Conservation (phyloP, 2,797 vertebrate genomes). For the Phoebastria nigripes region DNA sequence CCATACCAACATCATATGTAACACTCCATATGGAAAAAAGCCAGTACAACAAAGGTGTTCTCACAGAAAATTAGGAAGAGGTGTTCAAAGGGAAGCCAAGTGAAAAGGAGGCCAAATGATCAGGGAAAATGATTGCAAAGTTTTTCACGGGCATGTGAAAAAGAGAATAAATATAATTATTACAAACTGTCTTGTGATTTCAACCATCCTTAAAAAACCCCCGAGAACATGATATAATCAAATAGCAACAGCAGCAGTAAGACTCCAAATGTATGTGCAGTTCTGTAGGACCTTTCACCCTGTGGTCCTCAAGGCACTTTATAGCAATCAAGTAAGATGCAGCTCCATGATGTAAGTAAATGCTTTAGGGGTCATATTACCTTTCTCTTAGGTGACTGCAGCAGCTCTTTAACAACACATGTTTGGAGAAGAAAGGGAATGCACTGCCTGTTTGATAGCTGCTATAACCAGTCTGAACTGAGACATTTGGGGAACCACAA, state of each 20-base stretch:
- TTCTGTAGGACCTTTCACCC: not conserved
- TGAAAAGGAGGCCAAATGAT: not conserved
- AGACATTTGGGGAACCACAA: not conserved
- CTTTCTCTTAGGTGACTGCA: not conserved
- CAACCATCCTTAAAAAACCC: not conserved
- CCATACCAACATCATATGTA: constrained; percentile 9
- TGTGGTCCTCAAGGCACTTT: not conserved
- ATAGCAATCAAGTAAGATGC: not conserved
- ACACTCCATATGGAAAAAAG: not conserved
- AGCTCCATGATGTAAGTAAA: not conserved
- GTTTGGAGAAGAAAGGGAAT: not conserved
- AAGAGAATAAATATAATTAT: not conserved
- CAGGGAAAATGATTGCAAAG: not conserved
- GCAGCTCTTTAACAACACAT: not conserved
- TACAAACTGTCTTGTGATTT: not conserved
- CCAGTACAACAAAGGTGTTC: not conserved
- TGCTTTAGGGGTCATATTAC: not conserved
- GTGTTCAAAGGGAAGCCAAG: not conserved
- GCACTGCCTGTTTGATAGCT: not conserved
- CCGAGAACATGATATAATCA: not conserved
- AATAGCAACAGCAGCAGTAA: not conserved
- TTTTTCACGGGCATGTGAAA: not conserved
- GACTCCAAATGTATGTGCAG: not conserved
- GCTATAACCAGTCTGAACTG: not conserved
- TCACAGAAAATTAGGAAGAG: constrained; percentile 18